A percentile compares a stretch with the other conserved stretches of the same genome.
Evolutionary conservation across 2,113 vertebrate genomes (phyloP).

Genomic region (Pluvialis apricaria): DNA sequence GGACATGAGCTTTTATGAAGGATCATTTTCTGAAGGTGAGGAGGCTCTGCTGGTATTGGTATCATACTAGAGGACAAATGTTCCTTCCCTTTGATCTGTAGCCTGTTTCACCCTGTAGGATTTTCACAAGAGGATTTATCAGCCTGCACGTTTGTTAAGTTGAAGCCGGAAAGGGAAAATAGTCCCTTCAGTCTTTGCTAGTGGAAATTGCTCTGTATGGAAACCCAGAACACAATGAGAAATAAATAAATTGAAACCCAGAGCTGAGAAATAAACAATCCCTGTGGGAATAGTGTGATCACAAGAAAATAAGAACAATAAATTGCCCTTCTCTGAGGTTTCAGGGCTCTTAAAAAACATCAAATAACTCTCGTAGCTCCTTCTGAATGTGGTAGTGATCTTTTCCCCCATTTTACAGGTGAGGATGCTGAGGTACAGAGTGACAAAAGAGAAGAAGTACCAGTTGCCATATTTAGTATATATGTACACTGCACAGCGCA

Average conservation of each 20-base stretch:
- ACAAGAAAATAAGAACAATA: constrained; percentile 58
- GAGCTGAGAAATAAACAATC: constrained; percentile 67
- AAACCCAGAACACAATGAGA: constrained; percentile 58
- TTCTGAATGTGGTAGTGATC: not conserved
- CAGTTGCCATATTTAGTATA: not conserved
- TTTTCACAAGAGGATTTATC: constrained; percentile 67
- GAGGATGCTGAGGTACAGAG: not conserved
- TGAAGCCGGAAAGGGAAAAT: constrained; percentile 58
- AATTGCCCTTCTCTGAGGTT: constrained; percentile 62
- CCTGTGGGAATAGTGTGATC: constrained; percentile 55
- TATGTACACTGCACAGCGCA: not conserved
- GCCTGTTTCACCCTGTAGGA: constrained; percentile 57
- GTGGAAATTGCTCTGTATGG: constrained; percentile 63
- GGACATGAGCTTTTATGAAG: not conserved
- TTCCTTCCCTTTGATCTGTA: constrained; percentile 60
- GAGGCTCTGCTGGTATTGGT: constrained; percentile 34
- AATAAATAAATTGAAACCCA: constrained; percentile 66
- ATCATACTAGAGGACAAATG: constrained; percentile 51
- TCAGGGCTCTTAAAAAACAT: constrained; percentile 41
- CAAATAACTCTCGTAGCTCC: constrained; percentile 19
- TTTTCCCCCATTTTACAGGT: not conserved
- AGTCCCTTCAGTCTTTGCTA: constrained; percentile 64
- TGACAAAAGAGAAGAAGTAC: not conserved
- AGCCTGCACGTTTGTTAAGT: constrained; percentile 54
- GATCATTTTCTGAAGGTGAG: constrained; percentile 60